Conservation (phyloP, 2,113 vertebrate genomes). For the Eupsittula cactorum region DNA sequence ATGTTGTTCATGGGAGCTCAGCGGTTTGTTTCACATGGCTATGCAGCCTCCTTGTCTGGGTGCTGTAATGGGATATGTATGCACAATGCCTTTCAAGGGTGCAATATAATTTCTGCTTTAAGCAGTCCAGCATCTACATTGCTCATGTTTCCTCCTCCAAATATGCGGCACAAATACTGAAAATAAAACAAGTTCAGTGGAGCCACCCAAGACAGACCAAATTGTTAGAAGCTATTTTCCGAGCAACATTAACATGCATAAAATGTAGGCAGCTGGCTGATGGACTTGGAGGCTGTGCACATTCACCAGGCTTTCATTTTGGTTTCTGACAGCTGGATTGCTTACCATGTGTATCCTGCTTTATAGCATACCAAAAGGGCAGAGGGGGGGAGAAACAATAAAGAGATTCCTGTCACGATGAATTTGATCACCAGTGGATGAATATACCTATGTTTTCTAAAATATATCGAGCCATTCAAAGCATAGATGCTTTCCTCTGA, state of each 20-base stretch:
- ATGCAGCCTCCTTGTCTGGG: neutral
- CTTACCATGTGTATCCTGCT: neutral
- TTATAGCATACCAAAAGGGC: neutral
- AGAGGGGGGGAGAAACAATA: neutral
- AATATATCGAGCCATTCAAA: neutral
- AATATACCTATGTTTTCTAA: neutral
- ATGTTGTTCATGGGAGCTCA: neutral
- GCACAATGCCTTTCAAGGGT: neutral
- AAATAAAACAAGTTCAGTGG: slow-evolving; percentile 17
- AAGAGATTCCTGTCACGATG: neutral
- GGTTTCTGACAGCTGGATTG: slow-evolving; percentile 43
- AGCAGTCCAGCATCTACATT: neutral
- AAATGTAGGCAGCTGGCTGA: neutral
- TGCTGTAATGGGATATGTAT: neutral
- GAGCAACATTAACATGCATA: slow-evolving; percentile 35
- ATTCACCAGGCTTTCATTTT: slow-evolving; percentile 5
- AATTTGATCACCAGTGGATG: neutral
- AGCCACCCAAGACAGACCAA: neutral
- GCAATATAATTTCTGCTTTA: neutral
- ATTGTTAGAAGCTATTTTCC: slow-evolving; percentile 17
- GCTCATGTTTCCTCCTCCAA: neutral
- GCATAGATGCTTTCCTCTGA: neutral
- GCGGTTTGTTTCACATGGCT: neutral
- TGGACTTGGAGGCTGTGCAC: slow-evolving; percentile 17
- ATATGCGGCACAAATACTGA: neutral